A percentile compares a stretch with the other conserved stretches of the same genome.
phyloP scores from a whole-genome alignment of 1,140 invertebrate species.

The Adoxophyes honmai region DNA sequence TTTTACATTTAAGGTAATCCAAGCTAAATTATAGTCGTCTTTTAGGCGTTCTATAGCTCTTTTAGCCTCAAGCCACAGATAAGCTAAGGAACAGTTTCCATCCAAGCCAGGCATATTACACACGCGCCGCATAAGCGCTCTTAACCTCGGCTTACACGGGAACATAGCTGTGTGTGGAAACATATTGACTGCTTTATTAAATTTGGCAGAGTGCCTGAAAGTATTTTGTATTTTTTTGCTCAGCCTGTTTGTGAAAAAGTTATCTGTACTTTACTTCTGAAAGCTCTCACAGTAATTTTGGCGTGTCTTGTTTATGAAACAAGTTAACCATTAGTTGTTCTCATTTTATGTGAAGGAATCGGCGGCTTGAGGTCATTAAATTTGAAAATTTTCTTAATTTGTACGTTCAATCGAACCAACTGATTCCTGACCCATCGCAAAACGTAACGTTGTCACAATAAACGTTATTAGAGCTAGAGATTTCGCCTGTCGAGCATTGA shows the following conservation, averaged over 20 bases:
- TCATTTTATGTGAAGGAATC: no score
- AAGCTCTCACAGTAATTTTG: no score
- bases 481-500: no score
- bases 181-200: conserved; percentile 15
- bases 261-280: no score
- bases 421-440: no score
- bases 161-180: conserved; percentile 1
- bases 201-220: conserved; percentile 14
- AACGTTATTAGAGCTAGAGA: no score
- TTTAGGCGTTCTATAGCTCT: conserved; percentile 4
- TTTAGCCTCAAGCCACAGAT: conserved; percentile 12
- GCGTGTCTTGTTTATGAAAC: no score
- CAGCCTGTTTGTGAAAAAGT: neutral
- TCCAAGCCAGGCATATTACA: conserved; percentile 6
- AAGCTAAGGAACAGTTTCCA: conserved; percentile 11
- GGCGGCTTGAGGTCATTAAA: no score
- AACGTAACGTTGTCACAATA: no score
- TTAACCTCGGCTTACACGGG: conserved; percentile 3
- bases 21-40: neutral
- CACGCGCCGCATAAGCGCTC: neutral
- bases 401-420: no score
- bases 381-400: no score
- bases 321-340: no score
- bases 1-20: neutral
- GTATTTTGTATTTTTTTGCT: conserved; percentile 15